A percentile compares a stretch with the other conserved stretches of the same genome.
Evolutionary conservation across 2,888 invertebrate genomes (phyloP).

Genomic region (Oscheius sp.): DNA sequence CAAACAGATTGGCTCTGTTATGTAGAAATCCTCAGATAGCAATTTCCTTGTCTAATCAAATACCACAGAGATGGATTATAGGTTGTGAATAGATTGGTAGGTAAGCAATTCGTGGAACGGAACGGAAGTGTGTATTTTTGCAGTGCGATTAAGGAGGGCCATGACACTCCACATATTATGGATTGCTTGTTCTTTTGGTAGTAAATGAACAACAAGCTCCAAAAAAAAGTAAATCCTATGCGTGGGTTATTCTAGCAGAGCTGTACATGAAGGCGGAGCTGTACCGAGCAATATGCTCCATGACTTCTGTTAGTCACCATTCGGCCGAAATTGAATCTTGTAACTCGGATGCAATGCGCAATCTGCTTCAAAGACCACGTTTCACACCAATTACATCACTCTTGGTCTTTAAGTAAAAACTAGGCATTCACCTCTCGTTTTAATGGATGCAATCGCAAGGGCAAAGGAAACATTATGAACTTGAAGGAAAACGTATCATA

Average conservation of each 20-base stretch:
- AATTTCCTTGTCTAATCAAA: neutral
- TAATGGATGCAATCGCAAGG: constrained; percentile 12
- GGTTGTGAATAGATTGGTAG: too few species aligned
- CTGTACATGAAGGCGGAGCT: too few species aligned
- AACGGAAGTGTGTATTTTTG: constrained; percentile 22
- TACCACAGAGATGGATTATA: too few species aligned
- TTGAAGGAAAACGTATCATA: constrained; percentile 24
- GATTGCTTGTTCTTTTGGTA: constrained; percentile 7
- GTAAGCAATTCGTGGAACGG: too few species aligned
- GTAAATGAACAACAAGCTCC: too few species aligned
- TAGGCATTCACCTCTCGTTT: constrained; percentile 20
- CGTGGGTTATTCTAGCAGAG: too few species aligned
- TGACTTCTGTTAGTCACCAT: constrained; percentile 28
- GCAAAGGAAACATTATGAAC: neutral
- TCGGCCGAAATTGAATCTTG: constrained; percentile 29
- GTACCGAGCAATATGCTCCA: neutral
- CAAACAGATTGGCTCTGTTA: too few species aligned
- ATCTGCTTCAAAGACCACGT: constrained; percentile 23
- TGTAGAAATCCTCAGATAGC: neutral
- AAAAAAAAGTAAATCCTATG: too few species aligned
- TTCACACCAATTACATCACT: constrained; percentile 26
- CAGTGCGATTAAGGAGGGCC: neutral
- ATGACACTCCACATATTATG: constrained; percentile 8
- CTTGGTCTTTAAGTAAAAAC: neutral
- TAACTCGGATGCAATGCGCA: constrained; percentile 12